Evolutionary conservation across 2,113 vertebrate genomes (phyloP).

Genomic region (Theristicus caerulescens): DNA sequence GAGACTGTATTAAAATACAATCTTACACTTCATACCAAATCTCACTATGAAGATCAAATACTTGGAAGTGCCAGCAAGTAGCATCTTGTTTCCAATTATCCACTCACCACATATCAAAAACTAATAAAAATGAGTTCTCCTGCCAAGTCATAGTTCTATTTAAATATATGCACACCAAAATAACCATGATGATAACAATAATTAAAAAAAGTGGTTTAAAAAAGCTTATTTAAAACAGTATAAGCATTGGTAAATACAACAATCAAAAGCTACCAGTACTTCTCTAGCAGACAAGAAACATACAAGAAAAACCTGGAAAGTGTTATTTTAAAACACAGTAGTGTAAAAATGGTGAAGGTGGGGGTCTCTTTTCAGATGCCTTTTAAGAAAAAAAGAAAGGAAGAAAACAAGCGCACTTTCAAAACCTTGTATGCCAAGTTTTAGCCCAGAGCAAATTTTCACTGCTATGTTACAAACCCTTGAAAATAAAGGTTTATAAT

Average conservation of each 20-base stretch:
- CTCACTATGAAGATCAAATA: slow-evolving; percentile 12
- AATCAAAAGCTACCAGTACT: background rate
- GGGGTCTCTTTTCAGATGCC: background rate
- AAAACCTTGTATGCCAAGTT: slow-evolving; percentile 65
- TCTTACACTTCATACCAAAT: background rate
- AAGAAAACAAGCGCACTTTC: slow-evolving; percentile 28
- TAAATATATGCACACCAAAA: background rate
- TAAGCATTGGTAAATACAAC: background rate
- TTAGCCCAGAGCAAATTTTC: slow-evolving; percentile 75
- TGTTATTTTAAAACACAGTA: background rate
- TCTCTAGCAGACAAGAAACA: background rate
- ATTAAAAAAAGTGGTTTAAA: background rate
- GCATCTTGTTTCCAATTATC: slow-evolving; percentile 47
- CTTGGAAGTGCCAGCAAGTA: slow-evolving; percentile 18
- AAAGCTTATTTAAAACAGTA: background rate
- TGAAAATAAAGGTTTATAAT: slow-evolving; percentile 75
- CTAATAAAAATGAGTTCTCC: background rate
- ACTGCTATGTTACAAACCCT: slow-evolving; percentile 69
- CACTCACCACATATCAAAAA: background rate
- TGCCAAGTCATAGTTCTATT: background rate
- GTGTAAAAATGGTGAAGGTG: background rate
- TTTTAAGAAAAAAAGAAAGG: slow-evolving; percentile 66
- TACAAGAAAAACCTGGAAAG: background rate
- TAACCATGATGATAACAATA: background rate
- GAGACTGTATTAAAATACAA: background rate